A percentile compares a stretch with the other conserved stretches of the same genome.
phyloP scores from a whole-genome alignment of 2,797 vertebrate species.

The Scolopax bukidnonensis region DNA sequence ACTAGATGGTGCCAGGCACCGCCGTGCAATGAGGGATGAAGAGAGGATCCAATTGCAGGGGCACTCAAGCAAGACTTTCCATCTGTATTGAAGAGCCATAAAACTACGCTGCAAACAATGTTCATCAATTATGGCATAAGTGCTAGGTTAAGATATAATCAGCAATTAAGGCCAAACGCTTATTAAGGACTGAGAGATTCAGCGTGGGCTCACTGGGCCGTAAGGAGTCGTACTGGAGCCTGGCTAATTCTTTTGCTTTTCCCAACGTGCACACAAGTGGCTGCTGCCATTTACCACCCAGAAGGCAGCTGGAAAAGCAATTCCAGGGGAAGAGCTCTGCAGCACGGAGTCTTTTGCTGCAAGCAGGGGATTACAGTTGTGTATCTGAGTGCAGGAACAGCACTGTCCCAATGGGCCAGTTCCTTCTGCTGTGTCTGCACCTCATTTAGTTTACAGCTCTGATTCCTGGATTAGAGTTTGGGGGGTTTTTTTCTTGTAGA shows the following conservation, averaged over 20 bases:
- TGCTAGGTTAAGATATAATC: not conserved
- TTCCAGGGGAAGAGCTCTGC: not conserved
- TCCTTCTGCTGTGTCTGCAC: not conserved
- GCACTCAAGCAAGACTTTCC: not conserved
- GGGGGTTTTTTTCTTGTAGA: not conserved
- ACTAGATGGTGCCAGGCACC: constrained; percentile 57
- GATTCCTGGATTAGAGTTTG: not conserved
- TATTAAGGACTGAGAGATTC: constrained; percentile 10
- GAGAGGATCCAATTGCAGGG: not conserved
- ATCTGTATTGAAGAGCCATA: not conserved
- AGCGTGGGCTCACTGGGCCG: not conserved
- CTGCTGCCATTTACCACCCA: not conserved
- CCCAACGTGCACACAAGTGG: not conserved
- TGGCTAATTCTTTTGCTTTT: not conserved
- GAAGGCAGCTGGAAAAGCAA: not conserved
- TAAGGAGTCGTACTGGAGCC: not conserved
- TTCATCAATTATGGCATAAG: not conserved
- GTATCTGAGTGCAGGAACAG: accelerated
- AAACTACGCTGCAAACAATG: not conserved
- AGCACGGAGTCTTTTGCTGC: not conserved
- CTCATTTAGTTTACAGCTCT: not conserved
- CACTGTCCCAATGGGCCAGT: accelerated
- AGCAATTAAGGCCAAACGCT: constrained; percentile 44
- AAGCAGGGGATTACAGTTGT: not conserved
- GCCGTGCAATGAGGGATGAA: accelerated